These are phyloP conservation scores for Argya squamiceps DNA, from an alignment of 2,797 vertebrate genomes.

Conservation along the genomic window DNA sequence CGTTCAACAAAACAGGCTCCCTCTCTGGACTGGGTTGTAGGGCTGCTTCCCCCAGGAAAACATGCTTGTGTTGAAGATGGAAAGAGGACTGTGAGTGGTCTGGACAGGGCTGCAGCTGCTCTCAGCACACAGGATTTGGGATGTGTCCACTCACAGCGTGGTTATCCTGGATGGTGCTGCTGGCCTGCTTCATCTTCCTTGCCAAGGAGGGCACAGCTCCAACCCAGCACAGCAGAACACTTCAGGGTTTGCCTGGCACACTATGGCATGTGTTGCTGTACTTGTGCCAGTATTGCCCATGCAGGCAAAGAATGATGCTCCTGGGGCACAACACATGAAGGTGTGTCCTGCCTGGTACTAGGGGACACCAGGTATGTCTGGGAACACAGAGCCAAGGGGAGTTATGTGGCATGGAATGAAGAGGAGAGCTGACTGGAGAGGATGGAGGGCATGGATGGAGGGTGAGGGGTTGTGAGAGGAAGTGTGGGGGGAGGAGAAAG, in stretches of 20 bases:
- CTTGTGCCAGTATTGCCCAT: neutral
- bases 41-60: neutral
- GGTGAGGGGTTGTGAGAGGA: conserved; percentile 12
- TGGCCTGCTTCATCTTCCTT: neutral
- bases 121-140: neutral
- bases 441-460: neutral
- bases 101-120: neutral
- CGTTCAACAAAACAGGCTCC: neutral
- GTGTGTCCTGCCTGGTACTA: neutral
- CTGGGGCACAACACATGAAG: fast-evolving
- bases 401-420: neutral
- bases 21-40: neutral
- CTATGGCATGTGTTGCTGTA: fast-evolving
- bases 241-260: neutral
- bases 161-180: neutral
- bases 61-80: fast-evolving
- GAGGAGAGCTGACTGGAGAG: neutral
- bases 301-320: neutral
- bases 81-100: neutral
- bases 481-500: conserved; percentile 46
- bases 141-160: fast-evolving
- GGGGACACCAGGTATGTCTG: neutral
- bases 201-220: neutral
- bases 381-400: neutral
- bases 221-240: fast-evolving